These are phyloP conservation scores for Acridotheres tristis DNA, from an alignment of 2,797 vertebrate species.

Conservation along the genomic window DNA sequence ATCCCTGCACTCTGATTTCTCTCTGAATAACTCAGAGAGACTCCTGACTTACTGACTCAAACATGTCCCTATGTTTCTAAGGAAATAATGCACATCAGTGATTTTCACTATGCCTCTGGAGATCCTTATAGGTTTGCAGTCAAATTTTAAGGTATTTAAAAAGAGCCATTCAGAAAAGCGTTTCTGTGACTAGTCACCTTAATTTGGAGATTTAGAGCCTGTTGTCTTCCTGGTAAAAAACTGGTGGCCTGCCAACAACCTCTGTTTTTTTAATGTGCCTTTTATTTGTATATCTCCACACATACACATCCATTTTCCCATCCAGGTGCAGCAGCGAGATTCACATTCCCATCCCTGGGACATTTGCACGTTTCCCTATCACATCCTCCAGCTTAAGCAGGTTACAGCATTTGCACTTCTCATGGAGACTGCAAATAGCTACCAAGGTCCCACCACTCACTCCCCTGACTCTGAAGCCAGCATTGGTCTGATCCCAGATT, in stretches of 20 bases:
- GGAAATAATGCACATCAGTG: fast-evolving
- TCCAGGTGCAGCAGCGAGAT: not conserved
- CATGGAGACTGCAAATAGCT: not conserved
- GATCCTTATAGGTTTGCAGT: not conserved
- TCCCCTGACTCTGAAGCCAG: not conserved
- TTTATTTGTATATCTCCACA: not conserved
- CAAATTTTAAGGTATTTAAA: not conserved
- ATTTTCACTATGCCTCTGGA: not conserved
- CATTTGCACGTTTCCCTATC: not conserved
- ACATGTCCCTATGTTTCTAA: not conserved
- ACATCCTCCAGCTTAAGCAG: fast-evolving
- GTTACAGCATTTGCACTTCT: not conserved
- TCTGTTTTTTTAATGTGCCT: not conserved
- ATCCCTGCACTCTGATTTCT: too few species aligned
- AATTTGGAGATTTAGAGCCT: not conserved
- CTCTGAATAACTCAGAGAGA: too few species aligned
- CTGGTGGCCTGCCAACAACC: not conserved
- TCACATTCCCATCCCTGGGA: not conserved
- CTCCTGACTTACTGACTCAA: too few species aligned
- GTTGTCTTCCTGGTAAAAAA: not conserved
- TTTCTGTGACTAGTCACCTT: not conserved
- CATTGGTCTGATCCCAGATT: not conserved
- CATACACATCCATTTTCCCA: not conserved
- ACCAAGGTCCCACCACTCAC: not conserved
- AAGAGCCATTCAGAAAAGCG: not conserved